Evolutionary conservation across 2,888 invertebrate species (phyloP), one percentile per base, ranked within the genome.

Genomic region (Drosophila fulvimacula): DNA sequence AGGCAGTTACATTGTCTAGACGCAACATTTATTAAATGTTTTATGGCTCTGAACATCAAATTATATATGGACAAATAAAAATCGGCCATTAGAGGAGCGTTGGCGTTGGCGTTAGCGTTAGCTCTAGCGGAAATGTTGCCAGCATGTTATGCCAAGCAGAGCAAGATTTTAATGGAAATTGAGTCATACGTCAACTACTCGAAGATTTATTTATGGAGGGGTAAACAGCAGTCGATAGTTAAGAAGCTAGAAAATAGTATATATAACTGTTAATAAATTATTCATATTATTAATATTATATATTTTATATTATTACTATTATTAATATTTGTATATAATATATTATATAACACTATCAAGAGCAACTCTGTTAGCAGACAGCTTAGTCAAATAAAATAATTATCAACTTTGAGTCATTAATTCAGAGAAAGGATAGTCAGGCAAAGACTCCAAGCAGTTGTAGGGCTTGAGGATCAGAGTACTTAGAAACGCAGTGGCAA

Each of bases 1-100:
- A 82, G 88, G 85, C 90, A 85, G 89, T 89, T 89, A 83, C 78
- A 77, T 85, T 81, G 88, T 89, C 88, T 89, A 89, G 90, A 89
- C 88, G 82, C 81, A 88, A 69, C 86, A 81, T 86, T 86, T 86
- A 83, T 88, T 88, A 86, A 85, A 88, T 88, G 86, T 82, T 86
- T 86, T 86, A 86, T 88, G 88, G 88, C 64, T 79, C 72, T 65
- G 73, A 68, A 78, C 83, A 87, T 84, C 82, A 84, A 87, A 80
- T 80, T 84, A 78, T 82, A 82, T 84, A 84, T 77, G 73, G 78
- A 78, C 82, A 87, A 82, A 84, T 87, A 83, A 69, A 76, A 84
- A 84, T 80, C 66, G 63, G 63, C 71, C 73, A 85, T 85, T 82
- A 76, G 73, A 56, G 30, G 7, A 65, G 48, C 46, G 39, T 56